These are phyloP conservation scores for Eumerus sabulonum DNA, from an alignment of 2,888 invertebrate species.

Conservation along the genomic window DNA sequence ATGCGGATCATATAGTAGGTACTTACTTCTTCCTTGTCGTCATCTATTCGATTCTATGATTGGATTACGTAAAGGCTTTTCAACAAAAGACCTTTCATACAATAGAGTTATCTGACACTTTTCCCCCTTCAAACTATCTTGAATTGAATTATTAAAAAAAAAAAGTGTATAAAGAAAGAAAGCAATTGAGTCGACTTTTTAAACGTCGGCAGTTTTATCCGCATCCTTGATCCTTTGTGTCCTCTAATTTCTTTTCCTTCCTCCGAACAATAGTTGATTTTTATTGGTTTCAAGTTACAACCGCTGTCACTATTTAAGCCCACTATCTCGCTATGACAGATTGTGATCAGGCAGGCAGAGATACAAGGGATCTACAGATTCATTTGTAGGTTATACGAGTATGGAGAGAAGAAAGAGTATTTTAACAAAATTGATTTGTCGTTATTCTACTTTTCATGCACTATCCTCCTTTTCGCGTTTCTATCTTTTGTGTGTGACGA, in stretches of 20 bases:
- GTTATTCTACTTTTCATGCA: constrained; percentile 8
- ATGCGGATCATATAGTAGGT: too few relatives aligned
- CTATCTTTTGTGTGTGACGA: constrained; percentile 33
- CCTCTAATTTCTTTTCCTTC: constrained; percentile 11
- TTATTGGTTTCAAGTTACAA: constrained; percentile 63
- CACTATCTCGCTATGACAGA: constrained; percentile 32
- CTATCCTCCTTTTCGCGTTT: constrained; percentile 3
- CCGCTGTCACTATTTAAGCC: constrained; percentile 15
- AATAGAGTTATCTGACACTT: constrained; percentile 49
- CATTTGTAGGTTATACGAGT: too few relatives aligned
- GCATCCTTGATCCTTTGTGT: background rate
- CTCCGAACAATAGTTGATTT: constrained; percentile 54
- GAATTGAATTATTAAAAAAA: constrained; percentile 25
- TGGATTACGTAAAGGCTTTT: constrained; percentile 33
- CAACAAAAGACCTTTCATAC: constrained; percentile 8
- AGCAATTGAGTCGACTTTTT: constrained; percentile 26
- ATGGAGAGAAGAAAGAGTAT: constrained; percentile 25
- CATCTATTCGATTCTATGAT: constrained; percentile 30
- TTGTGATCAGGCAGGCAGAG: constrained; percentile 19
- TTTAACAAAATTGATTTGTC: constrained; percentile 66
- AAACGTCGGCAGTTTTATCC: constrained; percentile 14
- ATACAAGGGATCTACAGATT: background rate
- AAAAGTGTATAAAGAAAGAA: background rate
- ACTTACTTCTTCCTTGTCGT: too few relatives aligned
- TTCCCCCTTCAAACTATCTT: background rate